Percentiles rank a stretch among this genome's conserved stretches.
Conservation (phyloP, 2,888 invertebrate species). For the Pollenia amentaria region DNA sequence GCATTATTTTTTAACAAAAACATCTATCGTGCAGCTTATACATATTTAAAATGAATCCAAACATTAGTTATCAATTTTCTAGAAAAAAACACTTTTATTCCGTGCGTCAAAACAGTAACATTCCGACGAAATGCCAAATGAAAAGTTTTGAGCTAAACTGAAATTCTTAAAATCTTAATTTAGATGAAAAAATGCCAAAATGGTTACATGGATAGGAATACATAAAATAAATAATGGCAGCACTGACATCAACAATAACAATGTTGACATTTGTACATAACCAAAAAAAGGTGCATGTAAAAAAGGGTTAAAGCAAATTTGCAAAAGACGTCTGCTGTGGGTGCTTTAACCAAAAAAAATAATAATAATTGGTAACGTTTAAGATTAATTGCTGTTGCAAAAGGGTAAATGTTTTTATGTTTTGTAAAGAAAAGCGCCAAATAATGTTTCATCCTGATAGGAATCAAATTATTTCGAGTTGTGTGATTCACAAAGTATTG, state of each 20-base stretch:
- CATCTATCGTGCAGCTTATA: no score
- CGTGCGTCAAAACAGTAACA: no score
- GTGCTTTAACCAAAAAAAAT: constrained; percentile 35
- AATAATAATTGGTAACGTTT: not conserved
- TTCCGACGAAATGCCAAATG: no score
- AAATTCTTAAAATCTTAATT: no score
- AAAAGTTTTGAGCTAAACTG: no score
- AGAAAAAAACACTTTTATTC: no score
- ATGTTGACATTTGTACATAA: constrained; percentile 71
- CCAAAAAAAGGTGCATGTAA: constrained; percentile 67
- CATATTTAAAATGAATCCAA: no score
- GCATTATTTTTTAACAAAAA: no score
- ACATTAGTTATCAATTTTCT: no score
- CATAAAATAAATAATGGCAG: not conserved
- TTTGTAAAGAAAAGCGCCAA: not conserved
- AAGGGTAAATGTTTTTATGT: constrained; percentile 37
- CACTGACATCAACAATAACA: constrained; percentile 34
- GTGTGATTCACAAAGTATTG: constrained; percentile 68
- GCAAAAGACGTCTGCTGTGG: constrained; percentile 56
- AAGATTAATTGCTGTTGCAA: constrained; percentile 39
- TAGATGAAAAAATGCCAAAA: no score
- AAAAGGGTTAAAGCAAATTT: constrained; percentile 64
- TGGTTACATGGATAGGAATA: not conserved
- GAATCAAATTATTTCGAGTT: constrained; percentile 62
- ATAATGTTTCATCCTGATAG: not conserved